Evolutionary conservation across 1,140 invertebrate species (phyloP).

Genomic region (Panagrolaimus sp.): DNA sequence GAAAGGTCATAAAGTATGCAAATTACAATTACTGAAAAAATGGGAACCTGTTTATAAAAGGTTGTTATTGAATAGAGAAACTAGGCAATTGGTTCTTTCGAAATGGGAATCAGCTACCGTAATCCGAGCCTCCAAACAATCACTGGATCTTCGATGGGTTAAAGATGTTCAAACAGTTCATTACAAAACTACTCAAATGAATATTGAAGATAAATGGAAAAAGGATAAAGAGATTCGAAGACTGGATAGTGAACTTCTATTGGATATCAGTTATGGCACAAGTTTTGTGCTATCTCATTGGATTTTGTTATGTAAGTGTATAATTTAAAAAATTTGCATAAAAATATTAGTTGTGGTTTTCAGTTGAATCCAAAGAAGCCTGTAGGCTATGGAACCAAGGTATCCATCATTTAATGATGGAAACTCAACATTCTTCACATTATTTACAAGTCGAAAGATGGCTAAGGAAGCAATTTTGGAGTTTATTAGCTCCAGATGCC

Average conservation of each 20-base stretch:
- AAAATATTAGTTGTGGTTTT: background rate
- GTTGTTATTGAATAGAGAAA: conserved; percentile 46
- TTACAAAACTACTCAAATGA: conserved; percentile 46
- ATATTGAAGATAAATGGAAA: conserved; percentile 56
- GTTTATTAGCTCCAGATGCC: conserved; percentile 39
- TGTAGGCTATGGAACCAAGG: conserved; percentile 49
- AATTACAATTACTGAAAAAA: conserved; percentile 51
- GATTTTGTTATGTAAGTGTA: conserved; percentile 54
- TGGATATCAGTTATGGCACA: conserved; percentile 51
- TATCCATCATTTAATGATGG: conserved; percentile 51
- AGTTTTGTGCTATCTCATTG: conserved; percentile 52
- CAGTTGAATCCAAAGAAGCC: conserved; percentile 29
- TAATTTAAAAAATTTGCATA: conserved; percentile 21
- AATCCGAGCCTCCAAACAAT: conserved; percentile 26
- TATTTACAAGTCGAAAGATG: conserved; percentile 49
- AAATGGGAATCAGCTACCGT: conserved; percentile 33
- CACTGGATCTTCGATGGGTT: conserved; percentile 40
- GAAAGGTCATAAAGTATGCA: conserved; percentile 52
- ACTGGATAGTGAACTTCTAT: conserved; percentile 44
- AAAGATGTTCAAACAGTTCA: conserved; percentile 48
- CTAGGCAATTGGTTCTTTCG: conserved; percentile 48
- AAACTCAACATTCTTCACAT: conserved; percentile 43
- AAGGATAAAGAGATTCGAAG: conserved; percentile 50
- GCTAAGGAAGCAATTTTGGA: conserved; percentile 52
- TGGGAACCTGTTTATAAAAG: conserved; percentile 54